A percentile compares a stretch with the other conserved stretches of the same genome.
These are phyloP conservation scores for Pomatostomus ruficeps DNA, from an alignment of 2,113 vertebrate species.

Conservation along the genomic window DNA sequence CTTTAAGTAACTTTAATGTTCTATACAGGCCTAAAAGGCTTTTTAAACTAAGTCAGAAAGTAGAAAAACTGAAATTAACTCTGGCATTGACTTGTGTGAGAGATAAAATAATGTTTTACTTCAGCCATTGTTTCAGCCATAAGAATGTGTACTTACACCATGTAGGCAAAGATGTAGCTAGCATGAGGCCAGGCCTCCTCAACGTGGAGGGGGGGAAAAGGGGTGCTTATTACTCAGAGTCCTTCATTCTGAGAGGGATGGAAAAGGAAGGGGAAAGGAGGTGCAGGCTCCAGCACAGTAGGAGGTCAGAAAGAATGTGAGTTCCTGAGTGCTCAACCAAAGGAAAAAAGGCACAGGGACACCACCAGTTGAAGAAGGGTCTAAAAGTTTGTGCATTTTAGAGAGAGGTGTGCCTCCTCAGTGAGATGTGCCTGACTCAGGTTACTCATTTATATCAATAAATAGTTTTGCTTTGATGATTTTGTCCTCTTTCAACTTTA, in stretches of 20 bases:
- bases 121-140: not conserved
- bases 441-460: not conserved
- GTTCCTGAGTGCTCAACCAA: no score
- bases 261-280: not conserved
- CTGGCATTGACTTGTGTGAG: not conserved
- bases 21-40: not conserved
- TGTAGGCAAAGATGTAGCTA: not conserved
- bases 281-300: no score
- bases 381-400: not conserved
- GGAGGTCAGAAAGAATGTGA: not conserved
- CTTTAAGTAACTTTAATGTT: not conserved
- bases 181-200: not conserved
- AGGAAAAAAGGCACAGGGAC: not conserved
- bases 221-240: not conserved
- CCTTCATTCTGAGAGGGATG: no score
- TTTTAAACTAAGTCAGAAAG: not conserved
- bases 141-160: no score
- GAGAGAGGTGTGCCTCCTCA: not conserved
- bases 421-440: not conserved
- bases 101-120: not conserved
- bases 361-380: not conserved
- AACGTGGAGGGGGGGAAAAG: not conserved
- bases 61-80: not conserved
- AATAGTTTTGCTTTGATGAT: not conserved
- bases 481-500: not conserved